Base-by-base conservation (phyloP, 1,140 invertebrate genomes). In the Drosophila arawakana region DNA sequence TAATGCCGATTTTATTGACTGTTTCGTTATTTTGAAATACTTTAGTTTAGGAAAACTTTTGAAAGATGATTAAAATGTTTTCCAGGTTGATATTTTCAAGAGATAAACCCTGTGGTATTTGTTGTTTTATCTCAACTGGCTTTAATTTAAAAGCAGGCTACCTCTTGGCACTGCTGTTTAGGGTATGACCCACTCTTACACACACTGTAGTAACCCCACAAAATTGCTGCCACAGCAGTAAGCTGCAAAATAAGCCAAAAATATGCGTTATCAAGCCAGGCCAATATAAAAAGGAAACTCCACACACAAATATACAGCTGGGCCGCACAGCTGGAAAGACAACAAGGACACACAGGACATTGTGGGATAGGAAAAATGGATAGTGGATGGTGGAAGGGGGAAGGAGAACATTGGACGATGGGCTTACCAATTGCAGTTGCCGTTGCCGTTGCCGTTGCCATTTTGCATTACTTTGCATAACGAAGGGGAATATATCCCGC, bases 381-480 rank as follows among this genome's bases (percentile, higher is more conserved):
- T 18, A 2, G 39, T 3, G 11, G 9, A 37, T 15, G 15, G 15
- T 15, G 15, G 15, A 15, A 15, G 15, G 15, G 15, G 15, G 15
- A 15, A n/a, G 7, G 18, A 10, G n/a, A 13, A 15, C 41, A 30
- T 2, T 35, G 35, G 21, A 11, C 50, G 50, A 30, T 34, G 37
- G 49, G 25, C 41, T 44, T 68, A 86, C 69, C 82, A 88, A 80
- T 82, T 88, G 83, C 83, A 86, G 78, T 86, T 73, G 81, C 65
- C 72, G 54, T 73, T 78, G 76, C 52, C 65, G 54, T 15, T 70
- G 70, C 59, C 30, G 34, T 37, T 76, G 83, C 69, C 78, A 88
- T 88, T 88, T 86, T 88, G 83, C 82, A 86, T 86, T 86, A 86
- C 76, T 86, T 86, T 86, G 82, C 82, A 86, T 86, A 86, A 86